A percentile compares a stretch with the other conserved stretches of the same genome.
These are phyloP conservation scores for Gambusia holbrooki DNA, from an alignment of 2,113 vertebrate genomes.

Conservation along the genomic window DNA sequence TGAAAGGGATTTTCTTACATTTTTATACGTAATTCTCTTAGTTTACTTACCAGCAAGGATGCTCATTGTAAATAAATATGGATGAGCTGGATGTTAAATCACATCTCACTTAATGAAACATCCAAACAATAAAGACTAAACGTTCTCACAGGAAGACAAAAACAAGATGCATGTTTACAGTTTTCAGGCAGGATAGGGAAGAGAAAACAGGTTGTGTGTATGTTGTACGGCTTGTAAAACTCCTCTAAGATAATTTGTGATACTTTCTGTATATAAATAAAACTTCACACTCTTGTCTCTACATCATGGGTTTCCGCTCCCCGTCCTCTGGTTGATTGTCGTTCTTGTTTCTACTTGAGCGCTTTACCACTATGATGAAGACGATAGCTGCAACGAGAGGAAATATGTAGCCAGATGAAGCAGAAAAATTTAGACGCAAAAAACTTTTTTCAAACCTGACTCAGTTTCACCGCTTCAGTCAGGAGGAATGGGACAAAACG, in stretches of 20 bases:
- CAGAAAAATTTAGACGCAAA: background rate
- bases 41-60: background rate
- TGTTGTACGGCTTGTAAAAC: conserved; percentile 12
- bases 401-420: conserved; percentile 7
- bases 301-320: conserved; percentile 68
- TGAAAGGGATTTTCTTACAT: background rate
- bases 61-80: background rate
- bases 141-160: background rate
- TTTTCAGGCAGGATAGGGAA: background rate
- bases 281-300: conserved; percentile 20
- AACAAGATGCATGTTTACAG: background rate
- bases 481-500: too few relatives aligned
- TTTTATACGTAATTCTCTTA: conserved; percentile 6
- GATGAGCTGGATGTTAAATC: background rate
- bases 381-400: conserved; percentile 60
- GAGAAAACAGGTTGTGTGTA: background rate
- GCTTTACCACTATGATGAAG: conserved; percentile 64
- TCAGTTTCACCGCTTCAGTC: too few relatives aligned
- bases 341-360: conserved; percentile 53
- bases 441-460: too few relatives aligned
- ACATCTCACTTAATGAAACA: background rate
- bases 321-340: background rate
- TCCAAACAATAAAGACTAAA: background rate
- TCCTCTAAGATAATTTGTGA: background rate
- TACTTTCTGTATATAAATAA: conserved; percentile 36